A percentile compares a stretch with the other conserved stretches of the same genome.
Evolutionary conservation across 2,888 invertebrate species (phyloP).

Genomic region (Linyphia triangularis): DNA sequence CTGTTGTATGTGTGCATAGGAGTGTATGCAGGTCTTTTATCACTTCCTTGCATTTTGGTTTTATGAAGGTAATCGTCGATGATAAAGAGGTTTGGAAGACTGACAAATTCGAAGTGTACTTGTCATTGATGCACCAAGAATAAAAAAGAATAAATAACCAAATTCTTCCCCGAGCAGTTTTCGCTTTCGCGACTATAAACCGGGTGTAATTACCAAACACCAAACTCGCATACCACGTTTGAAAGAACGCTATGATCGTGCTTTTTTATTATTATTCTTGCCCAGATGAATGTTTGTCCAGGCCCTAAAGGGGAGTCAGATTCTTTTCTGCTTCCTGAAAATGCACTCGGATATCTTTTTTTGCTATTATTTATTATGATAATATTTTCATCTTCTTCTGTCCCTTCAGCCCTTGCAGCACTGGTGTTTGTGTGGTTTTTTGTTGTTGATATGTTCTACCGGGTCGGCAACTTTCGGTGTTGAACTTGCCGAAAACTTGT

Average conservation of each 20-base stretch:
- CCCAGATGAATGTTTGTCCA: constrained; percentile 44
- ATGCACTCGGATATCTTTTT: constrained; percentile 9
- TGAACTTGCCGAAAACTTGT: constrained; percentile 69
- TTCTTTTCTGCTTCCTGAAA: constrained; percentile 70
- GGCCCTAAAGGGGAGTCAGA: constrained; percentile 42
- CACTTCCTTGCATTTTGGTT: background rate
- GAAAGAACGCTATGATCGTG: background rate
- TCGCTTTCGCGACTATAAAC: constrained; percentile 67
- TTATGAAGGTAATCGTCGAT: constrained; percentile 20
- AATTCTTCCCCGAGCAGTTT: constrained; percentile 31
- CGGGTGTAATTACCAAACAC: constrained; percentile 47
- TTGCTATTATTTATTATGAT: constrained; percentile 52
- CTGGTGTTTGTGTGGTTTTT: constrained; percentile 25
- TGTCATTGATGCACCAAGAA: background rate
- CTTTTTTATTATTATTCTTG: constrained; percentile 4
- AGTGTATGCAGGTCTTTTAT: constrained; percentile 3
- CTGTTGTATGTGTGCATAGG: background rate
- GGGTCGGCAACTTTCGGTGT: constrained; percentile 73
- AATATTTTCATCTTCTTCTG: constrained; percentile 40
- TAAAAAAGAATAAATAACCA: background rate
- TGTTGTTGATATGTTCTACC: constrained; percentile 62
- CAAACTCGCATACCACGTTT: constrained; percentile 33
- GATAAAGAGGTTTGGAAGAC: background rate
- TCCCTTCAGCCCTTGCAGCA: background rate
- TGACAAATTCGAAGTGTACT: background rate